Conservation (phyloP, 2,113 vertebrate species). For the Mustela lutreola region DNA sequence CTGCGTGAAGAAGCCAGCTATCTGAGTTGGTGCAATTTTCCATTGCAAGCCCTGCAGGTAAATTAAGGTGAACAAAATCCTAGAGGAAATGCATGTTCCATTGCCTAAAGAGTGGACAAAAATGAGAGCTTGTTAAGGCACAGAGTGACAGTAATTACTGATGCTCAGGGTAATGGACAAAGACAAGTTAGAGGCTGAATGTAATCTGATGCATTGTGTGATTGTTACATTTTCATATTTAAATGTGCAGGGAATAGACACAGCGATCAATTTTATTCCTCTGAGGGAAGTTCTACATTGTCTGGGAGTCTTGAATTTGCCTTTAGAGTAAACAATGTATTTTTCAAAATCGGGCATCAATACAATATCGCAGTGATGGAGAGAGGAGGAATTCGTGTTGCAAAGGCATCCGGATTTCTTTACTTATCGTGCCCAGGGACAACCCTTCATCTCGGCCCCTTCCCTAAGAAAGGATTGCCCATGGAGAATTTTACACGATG, state of each 20-base stretch:
- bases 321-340: slow-evolving; percentile 43
- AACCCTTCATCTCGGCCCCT: background rate
- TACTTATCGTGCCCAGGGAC: background rate
- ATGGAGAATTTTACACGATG: background rate
- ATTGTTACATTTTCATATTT: slow-evolving; percentile 48
- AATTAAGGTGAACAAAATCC: slow-evolving; percentile 50
- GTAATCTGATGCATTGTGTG: background rate
- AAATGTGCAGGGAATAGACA: background rate
- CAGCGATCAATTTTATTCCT: slow-evolving; percentile 15
- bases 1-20: background rate
- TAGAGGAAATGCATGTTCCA: background rate
- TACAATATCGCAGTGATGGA: slow-evolving; percentile 26
- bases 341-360: slow-evolving; percentile 63
- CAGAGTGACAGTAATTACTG: background rate
- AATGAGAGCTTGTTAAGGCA: slow-evolving; percentile 27
- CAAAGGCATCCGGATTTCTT: background rate
- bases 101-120: background rate
- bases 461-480: background rate
- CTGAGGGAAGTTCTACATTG: slow-evolving; percentile 7
- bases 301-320: slow-evolving; percentile 20
- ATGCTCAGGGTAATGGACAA: background rate
- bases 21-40: background rate
- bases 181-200: slow-evolving; percentile 9
- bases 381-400: slow-evolving; percentile 29
- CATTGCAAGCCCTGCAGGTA: slow-evolving; percentile 1